phyloP scores from a whole-genome alignment of 2,797 vertebrate species.

The Ctenopoma kingsleyae region DNA sequence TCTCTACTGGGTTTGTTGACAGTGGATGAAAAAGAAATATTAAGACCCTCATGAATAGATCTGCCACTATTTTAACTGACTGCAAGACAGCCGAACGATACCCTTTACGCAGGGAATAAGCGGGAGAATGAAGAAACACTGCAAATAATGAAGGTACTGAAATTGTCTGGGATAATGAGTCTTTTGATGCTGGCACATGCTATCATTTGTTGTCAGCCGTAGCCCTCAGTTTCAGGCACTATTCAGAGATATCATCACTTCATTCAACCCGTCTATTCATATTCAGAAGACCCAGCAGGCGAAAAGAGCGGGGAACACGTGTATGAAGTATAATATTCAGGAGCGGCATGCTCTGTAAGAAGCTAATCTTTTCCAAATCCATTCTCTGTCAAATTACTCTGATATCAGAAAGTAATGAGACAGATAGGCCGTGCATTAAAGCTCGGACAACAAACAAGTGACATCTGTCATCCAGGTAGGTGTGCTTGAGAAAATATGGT shows the following conservation, averaged over 20 bases:
- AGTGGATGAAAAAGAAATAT: constrained; percentile 69
- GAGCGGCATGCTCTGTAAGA: constrained; percentile 50
- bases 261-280: constrained; percentile 80
- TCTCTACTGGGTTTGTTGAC: constrained; percentile 51
- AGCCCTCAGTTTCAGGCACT: constrained; percentile 56
- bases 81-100: constrained; percentile 46
- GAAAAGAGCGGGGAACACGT: constrained; percentile 46
- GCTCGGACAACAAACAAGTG: constrained; percentile 58
- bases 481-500: constrained; percentile 58
- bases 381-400: constrained; percentile 62
- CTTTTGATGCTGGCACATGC: constrained; percentile 54
- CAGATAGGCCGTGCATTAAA: constrained; percentile 68
- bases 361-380: constrained; percentile 47
- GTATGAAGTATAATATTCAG: constrained; percentile 58
- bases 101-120: constrained; percentile 58
- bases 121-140: constrained; percentile 43
- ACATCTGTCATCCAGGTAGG: constrained; percentile 51
- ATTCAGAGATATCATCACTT: constrained; percentile 77
- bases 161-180: constrained; percentile 70
- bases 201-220: constrained; percentile 64
- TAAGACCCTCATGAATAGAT: constrained; percentile 53
- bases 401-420: constrained; percentile 66
- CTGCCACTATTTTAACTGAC: constrained; percentile 61
- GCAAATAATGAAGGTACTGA: constrained; percentile 69
- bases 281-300: constrained; percentile 55